phyloP scores from a whole-genome alignment of 2,113 vertebrate genomes.

The Podilymbus podiceps region DNA sequence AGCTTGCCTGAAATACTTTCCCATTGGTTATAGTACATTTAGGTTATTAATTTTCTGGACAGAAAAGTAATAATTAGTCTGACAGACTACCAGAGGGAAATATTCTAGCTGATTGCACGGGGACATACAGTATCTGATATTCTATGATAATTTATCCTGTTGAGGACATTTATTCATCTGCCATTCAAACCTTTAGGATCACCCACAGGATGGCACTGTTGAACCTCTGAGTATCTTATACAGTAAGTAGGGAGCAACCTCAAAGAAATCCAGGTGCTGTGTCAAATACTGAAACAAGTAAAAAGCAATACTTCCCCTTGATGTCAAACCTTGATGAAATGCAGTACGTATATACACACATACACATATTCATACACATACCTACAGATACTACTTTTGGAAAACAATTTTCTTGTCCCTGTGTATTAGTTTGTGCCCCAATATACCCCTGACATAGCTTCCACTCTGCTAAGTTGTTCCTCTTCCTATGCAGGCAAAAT shows the following conservation, averaged over 20 bases:
- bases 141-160: background rate
- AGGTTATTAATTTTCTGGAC: slow-evolving; percentile 56
- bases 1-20: slow-evolving; percentile 5
- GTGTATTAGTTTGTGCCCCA: rapidly evolving
- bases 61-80: slow-evolving; percentile 56
- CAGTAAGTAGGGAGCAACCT: background rate
- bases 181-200: background rate
- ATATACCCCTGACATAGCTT: background rate
- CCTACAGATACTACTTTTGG: background rate
- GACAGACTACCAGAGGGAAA: slow-evolving; percentile 44
- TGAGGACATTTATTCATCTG: background rate
- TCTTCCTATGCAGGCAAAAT: background rate
- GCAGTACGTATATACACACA: background rate
- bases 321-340: background rate
- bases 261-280: background rate
- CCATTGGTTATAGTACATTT: background rate
- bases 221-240: slow-evolving; percentile 12
- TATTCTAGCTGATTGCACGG: background rate
- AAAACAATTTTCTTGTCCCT: background rate
- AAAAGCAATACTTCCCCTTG: background rate
- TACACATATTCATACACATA: background rate
- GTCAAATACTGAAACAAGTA: background rate
- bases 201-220: slow-evolving; percentile 75
- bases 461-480: background rate
- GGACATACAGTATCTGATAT: background rate